phyloP scores from a whole-genome alignment of 2,888 invertebrate species.

The Pandemis cinnamomeana region DNA sequence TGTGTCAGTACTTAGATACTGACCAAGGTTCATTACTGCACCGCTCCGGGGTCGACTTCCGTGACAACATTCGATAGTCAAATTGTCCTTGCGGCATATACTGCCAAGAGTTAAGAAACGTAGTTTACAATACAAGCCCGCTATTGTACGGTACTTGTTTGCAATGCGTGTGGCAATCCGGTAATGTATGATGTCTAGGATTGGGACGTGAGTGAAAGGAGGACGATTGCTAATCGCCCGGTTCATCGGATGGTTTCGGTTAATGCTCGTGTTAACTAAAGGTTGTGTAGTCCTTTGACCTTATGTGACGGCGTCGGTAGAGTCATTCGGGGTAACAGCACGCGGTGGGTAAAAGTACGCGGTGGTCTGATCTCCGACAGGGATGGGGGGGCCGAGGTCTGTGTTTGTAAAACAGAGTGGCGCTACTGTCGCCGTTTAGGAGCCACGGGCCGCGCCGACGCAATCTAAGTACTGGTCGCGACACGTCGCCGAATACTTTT shows the following conservation, averaged over 20 bases:
- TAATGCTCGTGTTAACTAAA: conserved; percentile 29
- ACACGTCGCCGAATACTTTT: too few relatives aligned
- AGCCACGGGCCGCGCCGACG: too few relatives aligned
- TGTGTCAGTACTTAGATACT: neutral
- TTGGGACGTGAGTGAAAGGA: conserved; percentile 66
- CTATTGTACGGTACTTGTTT: conserved; percentile 21
- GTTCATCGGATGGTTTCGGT: conserved; percentile 19
- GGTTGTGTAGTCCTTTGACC: conserved; percentile 35
- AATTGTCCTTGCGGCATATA: conserved; percentile 29
- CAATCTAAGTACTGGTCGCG: too few relatives aligned
- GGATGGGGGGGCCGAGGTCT: too few relatives aligned
- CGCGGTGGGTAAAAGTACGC: too few relatives aligned
- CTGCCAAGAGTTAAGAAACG: conserved; percentile 23
- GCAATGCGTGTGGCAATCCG: conserved; percentile 27
- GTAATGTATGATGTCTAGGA: conserved; percentile 23
- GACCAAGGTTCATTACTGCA: neutral
- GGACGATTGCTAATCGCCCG: conserved; percentile 45
- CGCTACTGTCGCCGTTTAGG: too few relatives aligned
- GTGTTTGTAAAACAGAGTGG: too few relatives aligned
- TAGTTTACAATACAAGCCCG: conserved; percentile 19
- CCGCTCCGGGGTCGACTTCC: conserved; percentile 17
- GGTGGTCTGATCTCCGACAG: too few relatives aligned
- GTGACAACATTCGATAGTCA: conserved; percentile 36
- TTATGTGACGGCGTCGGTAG: neutral
- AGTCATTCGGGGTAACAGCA: too few relatives aligned